Evolutionary conservation across 2,113 vertebrate genomes (phyloP).

Genomic region (Panurus biarmicus): DNA sequence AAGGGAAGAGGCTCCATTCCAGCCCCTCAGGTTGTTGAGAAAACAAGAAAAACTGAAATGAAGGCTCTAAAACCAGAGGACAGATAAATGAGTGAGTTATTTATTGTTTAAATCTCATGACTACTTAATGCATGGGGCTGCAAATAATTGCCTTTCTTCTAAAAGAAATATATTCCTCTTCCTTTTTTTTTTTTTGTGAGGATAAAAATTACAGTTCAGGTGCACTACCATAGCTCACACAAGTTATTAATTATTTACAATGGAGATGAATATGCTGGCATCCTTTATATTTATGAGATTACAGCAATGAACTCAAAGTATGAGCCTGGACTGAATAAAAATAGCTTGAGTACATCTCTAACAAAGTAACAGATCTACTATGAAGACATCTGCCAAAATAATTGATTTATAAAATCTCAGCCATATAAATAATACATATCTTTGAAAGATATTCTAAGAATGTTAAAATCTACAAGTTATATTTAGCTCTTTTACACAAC

Average conservation of each 20-base stretch:
- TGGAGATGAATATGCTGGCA: background rate
- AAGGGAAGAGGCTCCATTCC: background rate
- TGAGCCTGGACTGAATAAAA: background rate
- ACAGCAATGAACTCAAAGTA: background rate
- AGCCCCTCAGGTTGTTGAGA: background rate
- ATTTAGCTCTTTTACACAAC: background rate
- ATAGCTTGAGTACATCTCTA: background rate
- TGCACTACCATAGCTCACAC: background rate
- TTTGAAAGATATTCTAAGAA: background rate
- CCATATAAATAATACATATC: background rate
- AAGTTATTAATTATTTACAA: conserved; percentile 25
- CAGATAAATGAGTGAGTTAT: background rate
- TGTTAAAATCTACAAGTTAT: background rate
- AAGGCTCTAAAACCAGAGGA: background rate
- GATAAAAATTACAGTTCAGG: background rate
- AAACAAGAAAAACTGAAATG: background rate
- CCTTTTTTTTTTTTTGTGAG: background rate
- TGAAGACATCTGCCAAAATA: background rate
- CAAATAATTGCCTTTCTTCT: background rate
- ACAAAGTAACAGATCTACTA: background rate
- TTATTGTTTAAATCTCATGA: conserved; percentile 4
- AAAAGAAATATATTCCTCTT: background rate
- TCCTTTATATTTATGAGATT: background rate
- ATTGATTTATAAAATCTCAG: background rate
- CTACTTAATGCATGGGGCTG: background rate